Conservation (phyloP, 1,140 invertebrate genomes). For the Ylistrum balloti region DNA sequence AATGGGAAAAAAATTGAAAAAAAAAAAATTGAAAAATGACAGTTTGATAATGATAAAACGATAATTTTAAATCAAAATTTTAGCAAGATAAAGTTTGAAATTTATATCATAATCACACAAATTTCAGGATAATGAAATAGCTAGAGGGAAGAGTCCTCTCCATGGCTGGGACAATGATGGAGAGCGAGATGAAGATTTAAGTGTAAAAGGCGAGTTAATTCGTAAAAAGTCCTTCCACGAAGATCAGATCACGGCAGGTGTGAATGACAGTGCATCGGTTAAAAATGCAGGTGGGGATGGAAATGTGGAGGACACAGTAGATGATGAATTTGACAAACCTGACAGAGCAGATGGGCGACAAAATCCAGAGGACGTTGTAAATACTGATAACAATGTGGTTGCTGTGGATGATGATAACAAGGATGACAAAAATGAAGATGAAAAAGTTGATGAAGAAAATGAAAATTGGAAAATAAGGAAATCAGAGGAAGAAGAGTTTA, state of each 20-base stretch:
- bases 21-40: too few relatives aligned
- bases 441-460: background rate
- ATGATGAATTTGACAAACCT: constrained; percentile 24
- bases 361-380: background rate
- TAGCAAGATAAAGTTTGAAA: too few relatives aligned
- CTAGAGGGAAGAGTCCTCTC: background rate
- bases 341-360: constrained; percentile 15
- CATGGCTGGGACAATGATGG: constrained; percentile 30
- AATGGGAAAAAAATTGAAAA: too few relatives aligned
- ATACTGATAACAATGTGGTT: constrained; percentile 18
- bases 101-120: too few relatives aligned
- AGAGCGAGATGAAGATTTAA: background rate
- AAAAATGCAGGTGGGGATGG: background rate
- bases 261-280: background rate
- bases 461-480: constrained; percentile 21
- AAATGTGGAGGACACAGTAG: background rate
- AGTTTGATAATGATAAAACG: too few relatives aligned
- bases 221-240: constrained; percentile 22
- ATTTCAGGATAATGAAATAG: background rate
- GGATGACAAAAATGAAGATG: background rate
- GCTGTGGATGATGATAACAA: background rate
- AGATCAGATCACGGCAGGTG: background rate
- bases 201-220: background rate
- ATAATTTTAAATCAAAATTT: too few relatives aligned
- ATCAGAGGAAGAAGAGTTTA: background rate